Evolutionary conservation across 2,888 invertebrate genomes (phyloP), one percentile per base, ranked within the genome.

Genomic region (Agapetus fuscipes): DNA sequence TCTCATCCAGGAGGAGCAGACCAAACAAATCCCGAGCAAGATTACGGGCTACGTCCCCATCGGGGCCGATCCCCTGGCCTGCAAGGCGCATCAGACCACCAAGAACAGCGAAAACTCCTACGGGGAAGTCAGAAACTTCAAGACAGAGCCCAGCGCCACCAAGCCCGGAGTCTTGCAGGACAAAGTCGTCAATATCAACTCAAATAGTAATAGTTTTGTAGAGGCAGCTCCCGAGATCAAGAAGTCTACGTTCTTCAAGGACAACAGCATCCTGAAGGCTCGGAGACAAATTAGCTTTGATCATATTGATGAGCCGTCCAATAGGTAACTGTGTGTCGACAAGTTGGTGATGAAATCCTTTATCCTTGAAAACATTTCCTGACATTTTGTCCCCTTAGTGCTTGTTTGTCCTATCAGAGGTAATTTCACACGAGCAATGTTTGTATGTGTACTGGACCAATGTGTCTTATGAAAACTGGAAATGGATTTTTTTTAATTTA

Each of bases 251-350:
- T 66, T 61, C 0, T 70, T 62, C 44, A 67, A 63, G 48, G 70
- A 66, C 46, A 63, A 61, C 2, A 62, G 62, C 16, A 71, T 66
- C 52, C 64, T 69, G 55, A 66, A 72, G 50, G 76, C 72, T 2
- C 60, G 74, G 11, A 59, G 76, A 20, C 76, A 76, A 54, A 76
- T 77, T 51, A 70, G 70, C 51, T 76, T 77, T 52, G 76, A 76
- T 55, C 72, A 68, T 54, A 53, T 66, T 20, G 67, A 68, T 43
- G 39, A 34, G 12, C 65, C 66, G 42, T 63, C 66, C 32, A 66
- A 64, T 48, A 63, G 69, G 54, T 70, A 65, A 68, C 41, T n/a
- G n/a, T n/a, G n/a, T n/a, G n/a, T n/a, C 35, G n/a, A 26, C 15
- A 7, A 13, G 20, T 15, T n/a, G n/a, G n/a, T n/a, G n/a, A n/a